A percentile compares a stretch with the other conserved stretches of the same genome.
phyloP scores from a whole-genome alignment of 2,797 vertebrate species.

The Crocidura indochinensis region DNA sequence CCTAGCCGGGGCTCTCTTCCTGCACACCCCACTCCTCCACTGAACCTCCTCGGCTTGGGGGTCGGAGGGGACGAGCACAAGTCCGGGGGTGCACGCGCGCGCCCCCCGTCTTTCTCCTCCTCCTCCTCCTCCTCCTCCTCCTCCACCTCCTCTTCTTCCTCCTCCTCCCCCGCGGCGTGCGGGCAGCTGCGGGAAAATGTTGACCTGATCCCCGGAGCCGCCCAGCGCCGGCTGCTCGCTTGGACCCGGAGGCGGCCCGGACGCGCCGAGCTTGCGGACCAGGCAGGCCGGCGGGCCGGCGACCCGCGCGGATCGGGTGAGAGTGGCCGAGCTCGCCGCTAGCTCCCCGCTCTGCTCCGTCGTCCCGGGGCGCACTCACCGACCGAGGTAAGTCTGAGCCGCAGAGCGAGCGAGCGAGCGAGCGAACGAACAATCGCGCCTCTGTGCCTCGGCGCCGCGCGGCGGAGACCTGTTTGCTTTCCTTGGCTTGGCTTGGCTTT shows the following conservation, averaged over 20 bases:
- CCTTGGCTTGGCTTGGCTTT: no score
- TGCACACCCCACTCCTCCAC: slow-evolving; percentile 21
- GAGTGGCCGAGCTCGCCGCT: slow-evolving; percentile 37
- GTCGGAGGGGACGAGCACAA: slow-evolving; percentile 55
- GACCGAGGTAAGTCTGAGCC: slow-evolving; percentile 80
- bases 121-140: no score
- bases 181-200: slow-evolving; percentile 90
- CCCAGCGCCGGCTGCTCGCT: slow-evolving; percentile 87
- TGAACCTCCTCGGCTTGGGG: background rate
- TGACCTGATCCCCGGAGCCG: slow-evolving; percentile 89
- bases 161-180: slow-evolving; percentile 67
- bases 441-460: slow-evolving; percentile 68
- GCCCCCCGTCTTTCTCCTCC: background rate
- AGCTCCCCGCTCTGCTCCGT: slow-evolving; percentile 42
- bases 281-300: background rate
- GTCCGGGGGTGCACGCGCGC: slow-evolving; percentile 75
- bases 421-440: slow-evolving; percentile 63
- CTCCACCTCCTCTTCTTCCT: no score
- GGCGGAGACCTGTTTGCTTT: slow-evolving; percentile 84
- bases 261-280: slow-evolving; percentile 64
- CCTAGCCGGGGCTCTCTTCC: slow-evolving; percentile 53
- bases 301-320: slow-evolving; percentile 38
- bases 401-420: slow-evolving; percentile 18
- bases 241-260: slow-evolving; percentile 79
- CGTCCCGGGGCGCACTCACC: slow-evolving; percentile 80